Base-by-base conservation (phyloP, 2,888 invertebrate species). In the Ommatoiulus sabulosus region DNA sequence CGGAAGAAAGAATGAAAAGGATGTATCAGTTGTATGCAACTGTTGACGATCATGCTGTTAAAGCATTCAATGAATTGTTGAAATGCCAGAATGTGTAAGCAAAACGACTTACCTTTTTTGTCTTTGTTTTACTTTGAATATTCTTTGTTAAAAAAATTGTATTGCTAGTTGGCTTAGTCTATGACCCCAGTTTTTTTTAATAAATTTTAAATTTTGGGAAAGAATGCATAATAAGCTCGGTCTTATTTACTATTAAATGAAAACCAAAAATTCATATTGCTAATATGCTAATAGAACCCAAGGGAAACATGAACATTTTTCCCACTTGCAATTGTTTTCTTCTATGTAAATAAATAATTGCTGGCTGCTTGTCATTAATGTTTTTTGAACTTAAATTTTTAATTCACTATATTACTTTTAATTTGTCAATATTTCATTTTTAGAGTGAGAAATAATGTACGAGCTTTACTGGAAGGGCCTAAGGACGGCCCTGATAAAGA, bases 41-140 rank as follows among this genome's bases (percentile, higher is more conserved):
- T 85, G 96, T 99, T 52, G 99, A 99, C 92, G 97, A 98, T 90
- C 96, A 98, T 92, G 98, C 98, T 0, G 96, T 97, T 0, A 98
- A 98, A 93, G 97, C 97, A 4, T 96, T 97, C 91, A 95, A 98
- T 91, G 98, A 99, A 92, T 93, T 99, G 89, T 97, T 98, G 92
- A 98, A 97, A 91, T 91, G 91, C 87, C 91, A 91, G 89, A 91
- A 91, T 52, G 90, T 89, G 90, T 90, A 88, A 90, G 90, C 80
- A 0, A 52, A 80, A 57, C 43, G n/a, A 1, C 3, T 63, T 48
- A 8, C 2, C 15, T 52, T 35, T 10, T 52, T 44, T 84, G 6
- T 7, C 44, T 24, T 87, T 87, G 35, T 35, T 35, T 35, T 35
- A 35, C 35, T 35, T 35, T 35, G 35, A 35, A 35, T 35, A 35